Base-by-base conservation (phyloP, 2,113 vertebrate genomes). In the Microcebus murinus region DNA sequence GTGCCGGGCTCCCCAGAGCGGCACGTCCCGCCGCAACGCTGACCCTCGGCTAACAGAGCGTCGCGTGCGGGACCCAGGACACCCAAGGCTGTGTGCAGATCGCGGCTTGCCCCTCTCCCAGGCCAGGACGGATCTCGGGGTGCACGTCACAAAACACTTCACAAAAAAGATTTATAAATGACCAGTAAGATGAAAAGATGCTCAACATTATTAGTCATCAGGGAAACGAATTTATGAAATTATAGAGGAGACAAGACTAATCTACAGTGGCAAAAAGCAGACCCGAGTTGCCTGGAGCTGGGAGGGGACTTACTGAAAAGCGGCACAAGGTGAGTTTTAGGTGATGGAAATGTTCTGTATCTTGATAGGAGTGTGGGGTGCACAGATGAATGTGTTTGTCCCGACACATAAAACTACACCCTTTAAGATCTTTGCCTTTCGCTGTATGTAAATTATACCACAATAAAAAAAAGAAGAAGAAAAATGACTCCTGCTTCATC, bases 11-110 rank as follows among this genome's bases (percentile, higher is more conserved):
- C 2, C 17, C 29, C 39, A 27, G 10, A 84, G 36, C 74, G 25
- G 14, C 55, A 10, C 15, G 6, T 71, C 67, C n/a, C 10, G 25
- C 9, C 4, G 0, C 0, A 15, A 4, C 12, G 36, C 42, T 17
- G 20, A 9, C 14, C 31, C 10, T 4, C 0, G 1, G 50, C 81
- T 12, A 0, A 1, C 0, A 29, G 59, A 20, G 4, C 4, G 23
- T 76, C 25, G 0, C 0, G 1, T 1, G 3, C 23, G 15, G 63
- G 45, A 50, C 4, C 4, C 48, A 45, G 61, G 61, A 3, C 10
- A 0, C 48, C 50, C 15, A 4, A 7, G 45, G 45, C 89, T 14
- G 0, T 0, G 4, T 17, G 31, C 23, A 73, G 3, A 4, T 4
- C 5, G 0, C 0, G 3, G 50, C 27, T 23, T 3, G 3, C 8